Evolutionary conservation across 2,797 vertebrate genomes (phyloP), one percentile per base, ranked within the genome.

Genomic region (Parauchenoglanis ngamensis): DNA sequence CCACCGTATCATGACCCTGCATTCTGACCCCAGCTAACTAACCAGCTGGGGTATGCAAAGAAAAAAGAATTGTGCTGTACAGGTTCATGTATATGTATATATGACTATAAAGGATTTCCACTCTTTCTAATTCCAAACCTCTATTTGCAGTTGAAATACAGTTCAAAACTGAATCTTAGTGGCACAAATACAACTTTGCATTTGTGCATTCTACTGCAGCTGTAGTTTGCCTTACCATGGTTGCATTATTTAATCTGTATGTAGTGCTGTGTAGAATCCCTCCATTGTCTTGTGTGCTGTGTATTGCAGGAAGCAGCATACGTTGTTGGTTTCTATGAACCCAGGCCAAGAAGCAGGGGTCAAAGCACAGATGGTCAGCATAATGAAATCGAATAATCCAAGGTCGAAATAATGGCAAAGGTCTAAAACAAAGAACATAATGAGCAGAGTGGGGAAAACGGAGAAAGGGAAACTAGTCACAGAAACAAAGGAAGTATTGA

Each of bases 181-280:
- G 2, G 13, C 40, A 83, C 15, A 68, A 15, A 3, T 8, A 61
- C 31, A 12, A 81, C 21, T 65, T 25, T 81, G 21, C 12, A 46
- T 0, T 44, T 52, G 35, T 15, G 4, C 44, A 31, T 68, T 84
- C 19, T 40, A 13, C 28, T 4, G n/a, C 65, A 54, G 19, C 10
- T 56, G 10, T 70, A 15, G 65, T 70, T 84, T 70, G 65, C 52
- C 7, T 23, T 56, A 5, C 8, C 2, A 70, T 17, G 28, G 52
- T 40, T 84, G 28, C 67, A 72, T 84, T 57, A 84, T 84, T 72
- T 84, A 84, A 44, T 57, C 21, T 4, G 52, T 56, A 40, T 72
- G 52, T 35, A 35, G 11, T 44, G 31, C n/a, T 31, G 25, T 67
- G 63, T 52, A 31, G 61, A 31, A 54, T 83, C 21, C 31, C 63